Percentiles rank a stretch among this genome's conserved stretches.
Conservation (phyloP, 2,113 vertebrate species). For the Plestiodon gilberti region DNA sequence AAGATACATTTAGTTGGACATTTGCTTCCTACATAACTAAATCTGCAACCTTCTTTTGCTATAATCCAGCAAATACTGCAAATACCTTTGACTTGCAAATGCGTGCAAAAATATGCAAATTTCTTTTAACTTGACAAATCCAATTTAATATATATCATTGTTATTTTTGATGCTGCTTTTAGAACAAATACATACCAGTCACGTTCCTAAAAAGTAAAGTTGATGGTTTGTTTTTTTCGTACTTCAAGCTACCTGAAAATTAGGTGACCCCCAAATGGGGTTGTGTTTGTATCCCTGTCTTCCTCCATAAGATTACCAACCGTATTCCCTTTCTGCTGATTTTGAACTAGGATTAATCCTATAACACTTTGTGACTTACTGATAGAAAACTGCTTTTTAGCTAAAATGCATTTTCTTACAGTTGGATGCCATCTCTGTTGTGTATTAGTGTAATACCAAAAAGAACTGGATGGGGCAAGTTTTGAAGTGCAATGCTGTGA, state of each 20-base stretch:
- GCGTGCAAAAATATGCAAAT: too few relatives aligned
- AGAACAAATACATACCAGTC: not conserved
- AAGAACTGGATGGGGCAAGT: slow-evolving; percentile 33
- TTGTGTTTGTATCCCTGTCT: not conserved
- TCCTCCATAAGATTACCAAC: not conserved
- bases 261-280: not conserved
- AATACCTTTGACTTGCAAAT: not conserved
- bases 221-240: not conserved
- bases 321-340: slow-evolving; percentile 41
- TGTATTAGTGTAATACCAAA: not conserved
- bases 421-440: slow-evolving; percentile 25
- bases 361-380: slow-evolving; percentile 43
- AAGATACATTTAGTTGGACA: not conserved
- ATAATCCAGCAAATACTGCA: fast-evolving
- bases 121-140: not conserved
- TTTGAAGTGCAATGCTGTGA: not conserved
- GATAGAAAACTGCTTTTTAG: slow-evolving; percentile 38
- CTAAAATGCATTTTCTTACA: slow-evolving; percentile 3
- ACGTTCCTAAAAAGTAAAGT: too few relatives aligned
- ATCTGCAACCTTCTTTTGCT: not conserved
- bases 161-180: not conserved
- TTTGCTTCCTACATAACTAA: not conserved
- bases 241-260: not conserved
- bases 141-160: not conserved
- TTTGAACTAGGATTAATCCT: slow-evolving; percentile 21